A percentile compares a stretch with the other conserved stretches of the same genome.
Evolutionary conservation across 1,140 invertebrate species (phyloP).

Genomic region (Drosophila asahinai): DNA sequence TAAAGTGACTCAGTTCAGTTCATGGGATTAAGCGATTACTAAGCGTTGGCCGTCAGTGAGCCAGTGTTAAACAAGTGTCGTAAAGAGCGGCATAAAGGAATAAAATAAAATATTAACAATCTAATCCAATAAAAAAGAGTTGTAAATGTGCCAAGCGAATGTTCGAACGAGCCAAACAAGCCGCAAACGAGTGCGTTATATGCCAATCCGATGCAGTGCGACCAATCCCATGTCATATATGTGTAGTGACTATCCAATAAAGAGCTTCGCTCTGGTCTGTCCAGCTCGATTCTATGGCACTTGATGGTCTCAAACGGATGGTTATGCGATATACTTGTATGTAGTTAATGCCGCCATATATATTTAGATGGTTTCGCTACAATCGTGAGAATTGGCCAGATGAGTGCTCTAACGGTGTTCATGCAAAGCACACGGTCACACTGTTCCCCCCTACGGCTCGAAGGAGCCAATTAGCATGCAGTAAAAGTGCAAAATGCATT

Average conservation of each 20-base stretch:
- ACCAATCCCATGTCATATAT: conserved; percentile 30
- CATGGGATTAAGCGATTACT: conserved; percentile 21
- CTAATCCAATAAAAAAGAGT: conserved; percentile 60
- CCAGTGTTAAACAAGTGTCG: conserved; percentile 18
- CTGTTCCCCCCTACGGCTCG: background rate
- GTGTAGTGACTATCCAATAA: conserved; percentile 6
- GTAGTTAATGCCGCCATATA: conserved; percentile 72
- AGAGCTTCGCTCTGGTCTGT: conserved; percentile 10
- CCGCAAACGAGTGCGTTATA: conserved; percentile 25
- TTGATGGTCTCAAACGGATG: conserved; percentile 39
- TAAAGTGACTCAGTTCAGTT: conserved; percentile 15
- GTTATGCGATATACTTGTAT: conserved; percentile 53
- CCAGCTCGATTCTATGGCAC: conserved; percentile 32
- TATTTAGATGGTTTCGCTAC: conserved; percentile 49
- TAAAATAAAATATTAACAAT: conserved; percentile 53
- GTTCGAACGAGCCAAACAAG: conserved; percentile 38
- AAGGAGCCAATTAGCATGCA: conserved; percentile 76
- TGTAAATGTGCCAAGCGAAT: conserved; percentile 52
- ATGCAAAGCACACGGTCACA: conserved; percentile 55
- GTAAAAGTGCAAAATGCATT: conserved; percentile 76
- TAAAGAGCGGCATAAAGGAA: conserved; percentile 26
- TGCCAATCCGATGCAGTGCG: conserved; percentile 23
- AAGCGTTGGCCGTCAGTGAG: conserved; percentile 6
- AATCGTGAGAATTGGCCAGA: conserved; percentile 67
- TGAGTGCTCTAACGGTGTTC: conserved; percentile 60